These are phyloP conservation scores for Elephas maximus DNA, from an alignment of 2,113 vertebrate species.

Conservation along the genomic window DNA sequence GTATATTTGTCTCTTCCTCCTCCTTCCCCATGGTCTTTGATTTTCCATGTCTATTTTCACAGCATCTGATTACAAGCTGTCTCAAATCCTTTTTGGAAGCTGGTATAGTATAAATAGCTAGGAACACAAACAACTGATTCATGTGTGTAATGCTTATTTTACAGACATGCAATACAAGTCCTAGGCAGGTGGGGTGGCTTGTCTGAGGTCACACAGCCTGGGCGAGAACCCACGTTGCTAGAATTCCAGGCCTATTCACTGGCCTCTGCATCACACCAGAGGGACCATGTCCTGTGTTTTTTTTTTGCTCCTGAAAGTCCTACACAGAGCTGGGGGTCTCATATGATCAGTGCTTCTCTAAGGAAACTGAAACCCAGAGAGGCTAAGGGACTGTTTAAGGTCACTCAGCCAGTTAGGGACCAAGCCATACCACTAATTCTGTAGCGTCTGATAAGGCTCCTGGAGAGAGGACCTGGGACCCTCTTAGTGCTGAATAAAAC, in stretches of 20 bases:
- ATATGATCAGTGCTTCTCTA: neutral
- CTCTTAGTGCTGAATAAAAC: neutral
- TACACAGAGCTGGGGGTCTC: neutral
- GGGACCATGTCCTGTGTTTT: neutral
- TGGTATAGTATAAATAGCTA: constrained; percentile 79
- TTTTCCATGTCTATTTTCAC: constrained; percentile 85
- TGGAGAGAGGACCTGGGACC: neutral
- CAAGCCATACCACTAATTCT: neutral
- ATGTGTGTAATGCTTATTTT: constrained; percentile 73
- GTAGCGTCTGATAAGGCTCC: neutral
- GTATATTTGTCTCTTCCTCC: constrained; percentile 74
- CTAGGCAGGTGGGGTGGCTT: constrained; percentile 70
- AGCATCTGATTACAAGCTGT: constrained; percentile 85
- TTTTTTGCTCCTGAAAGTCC: neutral
- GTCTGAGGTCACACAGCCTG: constrained; percentile 67
- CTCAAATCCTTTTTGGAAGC: constrained; percentile 80
- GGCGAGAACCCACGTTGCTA: constrained; percentile 30
- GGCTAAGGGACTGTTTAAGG: neutral
- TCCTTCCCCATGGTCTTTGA: constrained; percentile 79
- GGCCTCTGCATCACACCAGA: neutral
- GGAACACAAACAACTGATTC: constrained; percentile 82
- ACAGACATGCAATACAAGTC: constrained; percentile 73
- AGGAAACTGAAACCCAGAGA: neutral
- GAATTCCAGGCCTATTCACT: neutral
- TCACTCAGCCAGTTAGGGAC: neutral